Base-by-base conservation (phyloP, 1,140 invertebrate genomes). In the Drosophila lowei region DNA sequence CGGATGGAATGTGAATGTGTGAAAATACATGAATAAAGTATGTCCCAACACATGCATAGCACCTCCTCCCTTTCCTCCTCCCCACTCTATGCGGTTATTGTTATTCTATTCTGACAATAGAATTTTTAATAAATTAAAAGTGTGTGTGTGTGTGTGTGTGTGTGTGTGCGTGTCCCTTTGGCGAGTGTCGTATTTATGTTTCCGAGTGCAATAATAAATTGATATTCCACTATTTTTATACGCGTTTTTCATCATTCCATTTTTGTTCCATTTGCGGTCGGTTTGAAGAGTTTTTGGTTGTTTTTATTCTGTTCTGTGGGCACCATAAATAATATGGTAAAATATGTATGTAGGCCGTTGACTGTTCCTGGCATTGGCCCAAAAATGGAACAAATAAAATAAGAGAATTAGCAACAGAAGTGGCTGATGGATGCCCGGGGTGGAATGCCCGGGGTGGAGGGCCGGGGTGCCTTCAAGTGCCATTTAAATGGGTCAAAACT, bases 51-150 rank as follows among this genome's bases (percentile, higher is more conserved):
- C 30, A 25, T 18, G 2, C 23, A 25, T 4, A 25, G 23, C 0
- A 25, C 23, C 16, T 13, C 0, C 23, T 23, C 23, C 23, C n/a
- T 41, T 16, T 2, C 8, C 34, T 23, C 23, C 28, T 8, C 6
- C 58, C 43, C 23, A 15, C 47, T 25, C 11, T 62, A 48, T 75
- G 65, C 25, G 50, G 58, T 64, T 75, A 84, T 84, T 84, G 79
- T 84, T 84, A 84, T 76, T 81, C 79, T 75, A 79, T 66, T 55
- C 47, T 68, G 48, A 84, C 79, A 84, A 83, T 84, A 84, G 79
- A 84, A 84, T 84, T 84, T 83, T 84, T 84, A 81, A 84, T 84
- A 84, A 84, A 84, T 84, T 75, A 76, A 84, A 84, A 84, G 74
- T 78, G 58, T 78, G 78, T 52, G 54, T 43, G 42, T 52, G 57